phyloP scores from a whole-genome alignment of 2,888 invertebrate genomes.

The Drosophila quinaria region DNA sequence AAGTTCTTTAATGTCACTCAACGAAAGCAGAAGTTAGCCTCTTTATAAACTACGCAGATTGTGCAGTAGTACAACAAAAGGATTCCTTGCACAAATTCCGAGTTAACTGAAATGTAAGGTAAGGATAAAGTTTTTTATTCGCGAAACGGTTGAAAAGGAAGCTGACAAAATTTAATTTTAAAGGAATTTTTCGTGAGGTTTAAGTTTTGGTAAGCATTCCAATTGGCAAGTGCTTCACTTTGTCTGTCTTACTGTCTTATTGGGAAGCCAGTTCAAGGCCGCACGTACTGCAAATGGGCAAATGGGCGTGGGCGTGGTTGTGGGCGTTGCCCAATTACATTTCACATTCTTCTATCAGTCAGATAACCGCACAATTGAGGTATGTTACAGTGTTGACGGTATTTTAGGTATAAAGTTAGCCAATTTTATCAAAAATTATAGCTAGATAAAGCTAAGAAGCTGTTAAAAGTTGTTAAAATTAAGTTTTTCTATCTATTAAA shows the following conservation, averaged over 20 bases:
- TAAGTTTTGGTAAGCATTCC: conserved; percentile 16
- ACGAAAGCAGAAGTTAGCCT: not conserved
- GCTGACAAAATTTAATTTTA: conserved; percentile 35
- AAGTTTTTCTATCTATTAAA: no score
- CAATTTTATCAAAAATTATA: fast-evolving
- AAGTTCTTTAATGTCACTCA: conserved; percentile 19
- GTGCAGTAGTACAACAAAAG: conserved; percentile 3
- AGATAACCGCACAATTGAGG: conserved; percentile 43
- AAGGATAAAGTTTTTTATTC: conserved; percentile 15
- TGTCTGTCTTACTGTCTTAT: conserved; percentile 9
- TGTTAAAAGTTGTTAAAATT: no score
- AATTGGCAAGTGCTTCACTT: conserved; percentile 27
- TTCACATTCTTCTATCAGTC: conserved; percentile 29
- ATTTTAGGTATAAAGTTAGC: not conserved
- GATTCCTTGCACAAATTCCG: conserved; percentile 13
- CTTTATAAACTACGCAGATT: conserved; percentile 10
- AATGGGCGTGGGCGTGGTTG: conserved; percentile 10
- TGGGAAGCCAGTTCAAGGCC: conserved; percentile 35
- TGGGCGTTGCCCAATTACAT: conserved; percentile 45
- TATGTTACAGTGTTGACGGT: not conserved
- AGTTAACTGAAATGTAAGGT: not conserved
- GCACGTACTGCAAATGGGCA: conserved; percentile 26
- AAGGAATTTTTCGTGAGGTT: conserved; percentile 21
- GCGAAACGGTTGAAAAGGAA: conserved; percentile 18
- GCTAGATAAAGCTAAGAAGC: not conserved